Conservation (phyloP, 2,113 vertebrate species). For the Datnioides undecimradiatus region DNA sequence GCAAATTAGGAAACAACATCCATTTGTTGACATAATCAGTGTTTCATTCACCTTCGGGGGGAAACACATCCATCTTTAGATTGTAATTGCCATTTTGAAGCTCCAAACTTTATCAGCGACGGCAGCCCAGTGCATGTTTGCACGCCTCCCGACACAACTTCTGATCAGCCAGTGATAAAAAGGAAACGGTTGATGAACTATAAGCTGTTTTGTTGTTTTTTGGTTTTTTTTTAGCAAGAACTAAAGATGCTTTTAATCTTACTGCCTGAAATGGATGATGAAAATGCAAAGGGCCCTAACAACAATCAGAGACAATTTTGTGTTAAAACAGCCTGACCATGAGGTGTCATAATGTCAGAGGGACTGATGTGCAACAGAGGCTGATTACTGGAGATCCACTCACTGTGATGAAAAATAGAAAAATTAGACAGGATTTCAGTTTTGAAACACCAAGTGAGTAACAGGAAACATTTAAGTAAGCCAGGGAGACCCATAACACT, state of each 20-base stretch:
- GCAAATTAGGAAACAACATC: constrained; percentile 26
- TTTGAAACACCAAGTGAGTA: too few relatives aligned
- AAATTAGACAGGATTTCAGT: too few relatives aligned
- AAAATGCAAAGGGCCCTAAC: not conserved
- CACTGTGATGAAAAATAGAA: too few relatives aligned
- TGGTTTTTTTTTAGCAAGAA: too few relatives aligned
- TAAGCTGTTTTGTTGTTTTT: constrained; percentile 2
- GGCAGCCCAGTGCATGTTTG: constrained; percentile 8
- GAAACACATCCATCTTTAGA: constrained; percentile 16
- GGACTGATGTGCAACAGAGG: not conserved
- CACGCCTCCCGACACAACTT: constrained; percentile 1
- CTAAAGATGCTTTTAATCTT: constrained; percentile 37
- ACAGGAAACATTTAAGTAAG: too few relatives aligned
- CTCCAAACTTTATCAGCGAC: constrained; percentile 16
- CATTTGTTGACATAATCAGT: constrained; percentile 6
- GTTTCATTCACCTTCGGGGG: constrained; percentile 19
- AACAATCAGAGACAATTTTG: not conserved
- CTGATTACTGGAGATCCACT: not conserved
- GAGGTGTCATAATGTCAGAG: not conserved
- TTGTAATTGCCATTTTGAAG: constrained; percentile 13
- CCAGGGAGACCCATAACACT: too few relatives aligned
- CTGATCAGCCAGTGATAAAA: constrained; percentile 15
- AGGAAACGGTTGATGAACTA: constrained; percentile 23
- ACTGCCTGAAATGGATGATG: not conserved
- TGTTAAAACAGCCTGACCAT: not conserved